Evolutionary conservation across 2,888 invertebrate species (phyloP), one percentile per base, ranked within the genome.

Genomic region (Timema podura): DNA sequence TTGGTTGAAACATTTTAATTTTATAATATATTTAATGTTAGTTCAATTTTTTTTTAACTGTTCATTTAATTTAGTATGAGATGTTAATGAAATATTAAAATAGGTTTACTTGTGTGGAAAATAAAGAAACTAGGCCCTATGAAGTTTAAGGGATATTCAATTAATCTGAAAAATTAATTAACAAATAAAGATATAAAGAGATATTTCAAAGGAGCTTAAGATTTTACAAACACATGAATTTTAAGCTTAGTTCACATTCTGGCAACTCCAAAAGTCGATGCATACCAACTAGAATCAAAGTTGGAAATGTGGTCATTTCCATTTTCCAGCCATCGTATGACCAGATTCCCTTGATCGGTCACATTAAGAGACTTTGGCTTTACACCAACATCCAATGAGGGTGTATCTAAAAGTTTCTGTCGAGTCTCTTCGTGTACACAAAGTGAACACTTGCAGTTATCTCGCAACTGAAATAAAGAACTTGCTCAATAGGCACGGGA

Each of bases 391-490:
- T 78, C 75, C 46, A 79, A 64, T 1, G 74, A 61, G 15, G 76
- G 74, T 15, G 77, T 76, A 70, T 78, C 78, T 48, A 78, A 71
- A 9, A 78, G 70, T 69, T 78, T 78, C 71, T 78, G 78, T 13
- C 74, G 74, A 15, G 78, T 78, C 67, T 75, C 74, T 16, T 70
- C 57, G 71, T 78, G 77, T 45, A 78, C 72, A 68, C 78, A 78
- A 9, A 48, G 16, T 16, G 74, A 51, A 66, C 78, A 78, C 69
- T 74, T 75, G 74, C 78, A 78, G 71, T 78, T 78, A 73, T 78
- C 78, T 49, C 78, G 67, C 54, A 78, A 74, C 78, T 76, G 76
- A 70, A 68, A 74, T 44, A n/a, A 69, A 71, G 51, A 49, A 72
- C 64, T 61, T 46, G 46, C 68, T 68, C n/a, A 68, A 68, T 57